phyloP scores from a whole-genome alignment of 2,113 vertebrate species.

The Alexandromys fortis region DNA sequence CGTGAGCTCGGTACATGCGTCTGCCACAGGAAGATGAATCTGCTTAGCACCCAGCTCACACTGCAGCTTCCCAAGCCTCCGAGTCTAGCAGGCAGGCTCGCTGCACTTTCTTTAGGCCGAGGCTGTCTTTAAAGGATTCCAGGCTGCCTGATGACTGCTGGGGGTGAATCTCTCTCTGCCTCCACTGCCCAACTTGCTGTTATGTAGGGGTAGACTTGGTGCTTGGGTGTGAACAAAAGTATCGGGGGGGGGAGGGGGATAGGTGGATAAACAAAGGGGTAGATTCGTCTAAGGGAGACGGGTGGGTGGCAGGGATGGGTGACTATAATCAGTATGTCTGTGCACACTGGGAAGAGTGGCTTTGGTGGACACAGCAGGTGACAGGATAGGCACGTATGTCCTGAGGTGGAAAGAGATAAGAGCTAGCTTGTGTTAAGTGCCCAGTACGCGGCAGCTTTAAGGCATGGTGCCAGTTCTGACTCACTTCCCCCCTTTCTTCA shows the following conservation, averaged over 20 bases:
- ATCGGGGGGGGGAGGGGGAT: no score
- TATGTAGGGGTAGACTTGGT: no score
- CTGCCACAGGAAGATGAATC: slow-evolving; percentile 37
- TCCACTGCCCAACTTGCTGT: fast-evolving
- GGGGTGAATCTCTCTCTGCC: neutral
- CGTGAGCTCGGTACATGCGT: slow-evolving; percentile 54
- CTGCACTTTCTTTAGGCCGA: neutral
- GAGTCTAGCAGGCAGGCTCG: neutral
- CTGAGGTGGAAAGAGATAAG: neutral
- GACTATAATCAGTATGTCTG: neutral
- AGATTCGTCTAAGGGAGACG: neutral
- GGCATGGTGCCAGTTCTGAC: neutral
- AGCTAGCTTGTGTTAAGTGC: neutral
- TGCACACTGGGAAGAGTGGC: neutral
- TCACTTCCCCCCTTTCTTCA: no score
- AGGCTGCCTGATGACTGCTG: neutral
- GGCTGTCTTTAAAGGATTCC: neutral
- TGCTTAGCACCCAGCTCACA: slow-evolving; percentile 10
- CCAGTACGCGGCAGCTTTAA: neutral
- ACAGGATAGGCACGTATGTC: neutral
- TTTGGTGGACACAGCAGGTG: neutral
- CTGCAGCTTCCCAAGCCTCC: neutral
- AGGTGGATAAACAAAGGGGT: neutral
- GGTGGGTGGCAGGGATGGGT: neutral
- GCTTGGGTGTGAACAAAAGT: neutral